Evolutionary conservation across 1,140 invertebrate genomes (phyloP).

Genomic region (Amyelois transitella): DNA sequence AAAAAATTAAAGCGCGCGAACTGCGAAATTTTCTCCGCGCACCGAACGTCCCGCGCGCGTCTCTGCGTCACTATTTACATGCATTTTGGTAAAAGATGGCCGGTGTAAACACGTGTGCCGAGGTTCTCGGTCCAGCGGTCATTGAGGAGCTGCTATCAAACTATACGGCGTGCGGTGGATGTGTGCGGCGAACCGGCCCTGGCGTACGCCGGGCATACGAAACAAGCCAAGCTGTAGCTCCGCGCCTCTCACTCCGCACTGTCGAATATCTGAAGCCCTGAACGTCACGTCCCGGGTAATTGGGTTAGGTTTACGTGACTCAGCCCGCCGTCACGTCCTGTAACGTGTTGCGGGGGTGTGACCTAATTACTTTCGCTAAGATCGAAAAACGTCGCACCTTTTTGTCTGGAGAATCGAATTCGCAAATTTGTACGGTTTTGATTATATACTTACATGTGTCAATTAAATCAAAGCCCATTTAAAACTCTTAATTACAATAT

Average conservation of each 20-base stretch:
- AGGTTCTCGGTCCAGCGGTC: constrained; percentile 70
- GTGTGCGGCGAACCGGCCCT: constrained; percentile 64
- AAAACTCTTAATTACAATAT: neutral
- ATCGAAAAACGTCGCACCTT: constrained; percentile 5
- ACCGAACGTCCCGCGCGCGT: constrained; percentile 42
- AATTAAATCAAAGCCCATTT: neutral
- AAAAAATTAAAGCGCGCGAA: constrained; percentile 30
- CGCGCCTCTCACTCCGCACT: constrained; percentile 33
- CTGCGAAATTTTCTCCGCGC: constrained; percentile 53
- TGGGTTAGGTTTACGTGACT: constrained; percentile 70
- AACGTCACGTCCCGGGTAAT: constrained; percentile 64
- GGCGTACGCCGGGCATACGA: constrained; percentile 58
- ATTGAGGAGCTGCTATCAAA: constrained; percentile 72
- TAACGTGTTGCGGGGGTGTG: constrained; percentile 43
- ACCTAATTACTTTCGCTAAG: constrained; percentile 63
- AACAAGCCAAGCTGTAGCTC: constrained; percentile 37
- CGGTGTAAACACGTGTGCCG: constrained; percentile 59
- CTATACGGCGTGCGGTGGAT: constrained; percentile 49
- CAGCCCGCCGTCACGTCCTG: constrained; percentile 43
- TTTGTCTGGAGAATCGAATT: neutral
- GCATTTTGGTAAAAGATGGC: constrained; percentile 44
- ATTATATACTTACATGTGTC: neutral
- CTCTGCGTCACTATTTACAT: constrained; percentile 51
- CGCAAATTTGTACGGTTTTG: neutral
- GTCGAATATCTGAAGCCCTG: constrained; percentile 57